Evolutionary conservation across 2,888 invertebrate genomes (phyloP), one percentile per base, ranked within the genome.

Genomic region (Harpagoxenus sublaevis): DNA sequence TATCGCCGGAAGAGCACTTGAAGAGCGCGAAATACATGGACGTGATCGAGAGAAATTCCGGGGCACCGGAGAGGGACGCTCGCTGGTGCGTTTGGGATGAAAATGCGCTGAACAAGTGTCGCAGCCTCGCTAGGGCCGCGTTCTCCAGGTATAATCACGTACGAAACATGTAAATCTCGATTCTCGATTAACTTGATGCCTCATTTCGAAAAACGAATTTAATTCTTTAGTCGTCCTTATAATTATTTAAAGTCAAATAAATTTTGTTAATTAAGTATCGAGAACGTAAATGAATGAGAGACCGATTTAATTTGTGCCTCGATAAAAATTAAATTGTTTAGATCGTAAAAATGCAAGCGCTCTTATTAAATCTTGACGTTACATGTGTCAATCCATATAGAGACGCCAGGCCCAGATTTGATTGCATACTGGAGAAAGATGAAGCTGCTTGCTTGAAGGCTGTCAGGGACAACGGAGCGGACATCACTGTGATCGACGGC

Each of bases 371-470:
- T 62, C 1, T 60, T 48, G 48, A 48, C 15, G 12, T 45, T 53
- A 48, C 8, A 53, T 6, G 5, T 51, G 23, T 55, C 23, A 57
- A 70, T 73, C 2, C 51, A 12, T 45, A 8, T 71, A 93, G 98
- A 82, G 97, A 98, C 92, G 97, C 98, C 62, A 96, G 98, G 8
- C 99, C 99, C 0, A 96, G 97, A 89, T 96, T 98, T 70, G 97
- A 97, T 92, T 99, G 99, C 93, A 95, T 97, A 0, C 95, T 96
- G 87, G 96, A 97, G 63, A 95, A 96, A 57, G 96, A 96, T 42
- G 96, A 96, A 68, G 96, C 96, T 12, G 96, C 96, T 51, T 98
- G 98, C 93, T 95, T 98, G 92, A 96, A 96, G 87, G 96, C 96
- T 68, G 96, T 98, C 12, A 96, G 96, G 91, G 96, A 97, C 89